Conservation (phyloP, 2,113 vertebrate species). For the Eurystomus gularis region DNA sequence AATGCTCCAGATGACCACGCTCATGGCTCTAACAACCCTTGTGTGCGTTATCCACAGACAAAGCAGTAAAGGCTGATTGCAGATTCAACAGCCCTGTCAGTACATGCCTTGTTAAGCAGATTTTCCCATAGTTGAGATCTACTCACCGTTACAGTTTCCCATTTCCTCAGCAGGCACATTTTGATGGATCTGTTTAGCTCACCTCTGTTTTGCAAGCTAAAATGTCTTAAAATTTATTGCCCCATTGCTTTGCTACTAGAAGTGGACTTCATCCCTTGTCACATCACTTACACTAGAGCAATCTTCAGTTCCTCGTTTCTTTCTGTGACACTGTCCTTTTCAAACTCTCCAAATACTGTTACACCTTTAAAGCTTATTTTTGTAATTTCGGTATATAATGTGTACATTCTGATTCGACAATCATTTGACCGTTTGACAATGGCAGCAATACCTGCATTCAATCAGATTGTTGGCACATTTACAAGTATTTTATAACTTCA, state of each 20-base stretch:
- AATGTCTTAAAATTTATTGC: background rate
- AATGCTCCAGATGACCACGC: rapidly evolving
- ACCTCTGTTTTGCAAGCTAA: background rate
- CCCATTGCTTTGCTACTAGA: background rate
- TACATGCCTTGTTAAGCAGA: background rate
- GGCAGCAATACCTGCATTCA: background rate
- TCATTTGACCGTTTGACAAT: no score
- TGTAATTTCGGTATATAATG: background rate
- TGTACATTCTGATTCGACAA: background rate
- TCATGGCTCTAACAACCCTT: no score
- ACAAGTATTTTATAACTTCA: background rate
- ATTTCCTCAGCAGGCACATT: background rate
- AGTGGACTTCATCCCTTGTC: background rate
- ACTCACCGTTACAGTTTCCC: rapidly evolving
- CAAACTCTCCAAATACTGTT: background rate
- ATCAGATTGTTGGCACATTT: background rate
- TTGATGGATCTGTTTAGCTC: background rate
- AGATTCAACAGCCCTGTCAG: no score
- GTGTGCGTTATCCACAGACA: rapidly evolving
- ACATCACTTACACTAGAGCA: background rate
- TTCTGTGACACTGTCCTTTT: background rate
- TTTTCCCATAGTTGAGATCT: background rate
- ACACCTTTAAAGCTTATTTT: background rate
- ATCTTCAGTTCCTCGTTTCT: background rate
- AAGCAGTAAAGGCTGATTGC: background rate